phyloP scores from a whole-genome alignment of 2,797 vertebrate genomes.

The Macropus fuliginosus region DNA sequence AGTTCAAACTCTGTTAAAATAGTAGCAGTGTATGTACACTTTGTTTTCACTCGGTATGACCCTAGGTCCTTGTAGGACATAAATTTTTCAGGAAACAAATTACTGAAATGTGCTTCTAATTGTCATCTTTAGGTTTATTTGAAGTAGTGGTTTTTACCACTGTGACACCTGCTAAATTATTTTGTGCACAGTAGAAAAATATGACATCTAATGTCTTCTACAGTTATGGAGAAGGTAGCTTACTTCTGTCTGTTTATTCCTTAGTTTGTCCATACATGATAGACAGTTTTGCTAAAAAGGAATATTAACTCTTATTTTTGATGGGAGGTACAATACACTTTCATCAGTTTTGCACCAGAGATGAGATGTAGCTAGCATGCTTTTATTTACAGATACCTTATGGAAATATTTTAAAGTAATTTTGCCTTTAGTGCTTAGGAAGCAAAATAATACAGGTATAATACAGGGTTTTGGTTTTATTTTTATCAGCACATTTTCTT shows the following conservation, averaged over 20 bases:
- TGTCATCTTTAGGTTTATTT: slow-evolving; percentile 24
- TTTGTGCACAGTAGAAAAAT: slow-evolving; percentile 57
- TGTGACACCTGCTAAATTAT: slow-evolving; percentile 66
- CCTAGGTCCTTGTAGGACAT: not conserved
- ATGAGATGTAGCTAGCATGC: not conserved
- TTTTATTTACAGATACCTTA: not conserved
- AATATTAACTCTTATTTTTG: slow-evolving; percentile 15
- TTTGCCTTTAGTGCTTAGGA: not conserved
- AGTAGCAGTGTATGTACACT: not conserved
- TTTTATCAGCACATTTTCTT: slow-evolving; percentile 7
- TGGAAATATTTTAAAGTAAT: not conserved
- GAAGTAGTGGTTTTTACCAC: slow-evolving; percentile 33
- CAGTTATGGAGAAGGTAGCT: not conserved
- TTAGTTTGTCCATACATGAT: not conserved
- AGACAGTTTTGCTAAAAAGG: not conserved
- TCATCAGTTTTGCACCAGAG: not conserved
- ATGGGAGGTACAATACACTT: not conserved
- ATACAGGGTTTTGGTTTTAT: slow-evolving; percentile 6
- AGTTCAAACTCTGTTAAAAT: not conserved
- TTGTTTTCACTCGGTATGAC: not conserved
- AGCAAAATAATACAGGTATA: not conserved
- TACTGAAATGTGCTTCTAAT: not conserved
- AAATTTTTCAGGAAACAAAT: not conserved
- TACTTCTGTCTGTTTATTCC: not conserved
- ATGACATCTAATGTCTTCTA: slow-evolving; percentile 32